These are phyloP conservation scores for Heliconius congener DNA, from an alignment of 1,140 invertebrate species.

Conservation along the genomic window DNA sequence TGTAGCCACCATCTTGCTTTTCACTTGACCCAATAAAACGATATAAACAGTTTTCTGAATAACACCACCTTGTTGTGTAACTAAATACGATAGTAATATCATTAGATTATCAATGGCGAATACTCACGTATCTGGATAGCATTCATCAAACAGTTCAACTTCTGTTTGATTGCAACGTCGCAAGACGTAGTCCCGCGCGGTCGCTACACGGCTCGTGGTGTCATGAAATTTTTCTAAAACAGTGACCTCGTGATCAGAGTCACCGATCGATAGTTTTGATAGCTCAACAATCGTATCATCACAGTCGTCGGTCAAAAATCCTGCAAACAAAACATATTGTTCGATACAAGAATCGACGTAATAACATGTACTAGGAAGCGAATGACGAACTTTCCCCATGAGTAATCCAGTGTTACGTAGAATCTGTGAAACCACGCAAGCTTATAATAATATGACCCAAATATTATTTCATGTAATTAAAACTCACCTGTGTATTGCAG, in stretches of 20 bases:
- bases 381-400: conserved; percentile 73
- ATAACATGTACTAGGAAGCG: conserved; percentile 68
- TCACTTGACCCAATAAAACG: conserved; percentile 51
- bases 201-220: conserved; percentile 55
- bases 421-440: conserved; percentile 43
- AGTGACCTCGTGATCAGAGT: conserved; percentile 65
- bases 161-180: conserved; percentile 84
- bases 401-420: conserved; percentile 65
- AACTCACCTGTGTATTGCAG: conserved; percentile 79
- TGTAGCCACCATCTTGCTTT: conserved; percentile 54
- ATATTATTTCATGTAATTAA: conserved; percentile 15
- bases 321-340: conserved; percentile 56
- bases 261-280: conserved; percentile 78
- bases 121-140: conserved; percentile 84
- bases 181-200: conserved; percentile 83
- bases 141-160: conserved; percentile 83
- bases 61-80: conserved; percentile 10
- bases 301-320: conserved; percentile 79
- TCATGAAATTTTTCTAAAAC: conserved; percentile 70
- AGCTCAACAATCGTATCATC: conserved; percentile 80
- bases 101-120: conserved; percentile 28
- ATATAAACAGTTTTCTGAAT: conserved; percentile 18
- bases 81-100: background rate
- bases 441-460: conserved; percentile 29
- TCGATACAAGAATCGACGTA: conserved; percentile 27